Base-by-base conservation (phyloP, 1,140 invertebrate genomes). In the Monochamus saltuarius region DNA sequence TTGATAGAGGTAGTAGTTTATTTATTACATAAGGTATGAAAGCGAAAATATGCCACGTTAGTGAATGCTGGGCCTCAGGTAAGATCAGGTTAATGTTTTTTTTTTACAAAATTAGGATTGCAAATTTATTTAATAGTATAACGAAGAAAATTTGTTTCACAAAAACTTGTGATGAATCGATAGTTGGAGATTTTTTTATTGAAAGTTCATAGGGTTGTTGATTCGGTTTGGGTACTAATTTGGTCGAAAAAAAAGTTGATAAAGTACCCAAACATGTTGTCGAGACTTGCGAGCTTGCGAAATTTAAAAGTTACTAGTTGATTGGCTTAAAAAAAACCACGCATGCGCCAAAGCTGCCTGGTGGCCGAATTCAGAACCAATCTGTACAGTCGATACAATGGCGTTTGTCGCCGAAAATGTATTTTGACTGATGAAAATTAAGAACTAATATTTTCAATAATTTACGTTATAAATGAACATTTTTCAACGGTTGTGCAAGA, bases 361-460 rank as follows among this genome's bases (percentile, higher is more conserved):
- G 68, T 65, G 67, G 65, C 52, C 54, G 56, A 67, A 65, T 61
- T 63, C 14, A 16, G 66, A 68, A 70, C 68, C 55, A 70, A 61
- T 60, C 43, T 55, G 61, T 64, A 69, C 74, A 72, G 74, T 72
- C 68, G 68, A 75, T 75, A 72, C 67, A 75, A 75, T 75, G 74
- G 74, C 73, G 74, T 70, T 74, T 65, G 56, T 64, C 54, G 70
- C 56, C 63, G 61, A 52, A 62, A 66, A 56, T 57, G 61, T 70
- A 66, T 68, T 64, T 66, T 68, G 59, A 64, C 64, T 53, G 16
- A 16, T 22, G 34, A 13, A 17, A 42, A 38, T 17, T 14, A 16
- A 22, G 2, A 49, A 29, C 11, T 22, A 19, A 16, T 49, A 13
- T 46, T 46, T 46, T 46, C 4, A 46, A 56, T 56, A 43, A 34